Evolutionary conservation across 2,888 invertebrate genomes (phyloP).

Genomic region (Phortica okadai): DNA sequence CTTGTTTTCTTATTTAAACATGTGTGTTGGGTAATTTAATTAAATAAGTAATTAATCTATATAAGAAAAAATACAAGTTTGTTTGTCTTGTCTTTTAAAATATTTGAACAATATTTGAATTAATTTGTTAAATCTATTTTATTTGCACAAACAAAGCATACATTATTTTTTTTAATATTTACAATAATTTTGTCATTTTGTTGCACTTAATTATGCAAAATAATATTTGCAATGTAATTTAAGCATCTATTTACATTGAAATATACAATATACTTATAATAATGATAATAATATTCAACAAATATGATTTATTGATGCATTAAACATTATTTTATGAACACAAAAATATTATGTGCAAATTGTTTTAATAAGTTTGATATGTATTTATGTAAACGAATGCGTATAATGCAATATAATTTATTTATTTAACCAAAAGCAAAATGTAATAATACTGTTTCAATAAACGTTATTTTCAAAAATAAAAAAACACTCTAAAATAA

Average conservation of each 20-base stretch:
- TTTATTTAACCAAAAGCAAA: constrained; percentile 18
- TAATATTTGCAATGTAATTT: constrained; percentile 15
- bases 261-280: no score
- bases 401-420: constrained; percentile 8
- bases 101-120: neutral
- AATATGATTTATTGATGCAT: neutral
- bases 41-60: neutral
- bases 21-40: constrained; percentile 16
- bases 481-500: neutral
- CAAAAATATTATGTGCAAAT: constrained; percentile 7
- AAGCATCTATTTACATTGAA: neutral
- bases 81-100: neutral
- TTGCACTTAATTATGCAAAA: constrained; percentile 7
- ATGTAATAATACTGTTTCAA: constrained; percentile 20
- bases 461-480: neutral
- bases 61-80: neutral
- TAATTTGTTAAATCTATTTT: constrained; percentile 3
- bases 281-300: neutral
- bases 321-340: neutral
- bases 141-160: neutral
- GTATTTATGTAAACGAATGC: neutral
- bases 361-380: neutral
- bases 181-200: neutral
- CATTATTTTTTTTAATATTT: neutral
- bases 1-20: constrained; percentile 4